These are phyloP conservation scores for Melanophora roralis DNA, from an alignment of 2,888 invertebrate species.

Conservation along the genomic window DNA sequence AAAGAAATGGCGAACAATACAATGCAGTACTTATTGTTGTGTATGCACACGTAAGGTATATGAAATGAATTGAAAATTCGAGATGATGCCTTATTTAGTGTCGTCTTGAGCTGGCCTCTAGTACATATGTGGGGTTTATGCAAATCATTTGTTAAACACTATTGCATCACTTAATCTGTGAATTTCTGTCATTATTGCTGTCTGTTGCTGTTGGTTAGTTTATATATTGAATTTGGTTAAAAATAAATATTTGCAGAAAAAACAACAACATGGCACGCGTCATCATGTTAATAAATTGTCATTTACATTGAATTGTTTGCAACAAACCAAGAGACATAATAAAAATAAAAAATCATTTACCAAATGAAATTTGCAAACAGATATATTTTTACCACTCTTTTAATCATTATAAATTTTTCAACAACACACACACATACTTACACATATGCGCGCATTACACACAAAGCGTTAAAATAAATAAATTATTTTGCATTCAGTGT, in stretches of 20 bases:
- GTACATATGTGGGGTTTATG: conserved; percentile 55
- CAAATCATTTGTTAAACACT: conserved; percentile 60
- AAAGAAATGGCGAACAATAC: too few relatives aligned
- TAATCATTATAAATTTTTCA: conserved; percentile 33
- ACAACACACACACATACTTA: not conserved
- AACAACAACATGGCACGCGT: conserved; percentile 51
- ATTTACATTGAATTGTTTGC: conserved; percentile 53
- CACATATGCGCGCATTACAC: not conserved
- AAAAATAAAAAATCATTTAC: conserved; percentile 13
- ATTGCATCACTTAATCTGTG: conserved; percentile 49
- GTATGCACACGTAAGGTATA: too few relatives aligned
- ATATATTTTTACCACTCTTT: conserved; percentile 34
- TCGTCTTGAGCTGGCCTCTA: too few relatives aligned
- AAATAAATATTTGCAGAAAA: conserved; percentile 40
- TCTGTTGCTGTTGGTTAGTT: too few relatives aligned
- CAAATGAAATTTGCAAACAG: conserved; percentile 52
- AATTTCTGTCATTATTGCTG: conserved; percentile 34
- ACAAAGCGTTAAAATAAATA: conserved; percentile 42
- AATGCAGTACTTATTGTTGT: too few relatives aligned
- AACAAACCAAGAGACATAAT: not conserved
- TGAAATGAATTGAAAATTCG: too few relatives aligned
- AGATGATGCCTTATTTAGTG: too few relatives aligned
- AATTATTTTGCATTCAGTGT: conserved; percentile 52
- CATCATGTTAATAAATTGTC: conserved; percentile 56
- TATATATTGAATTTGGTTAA: not conserved